Conservation (phyloP, 1,140 invertebrate species). For the Ips nitidus region DNA sequence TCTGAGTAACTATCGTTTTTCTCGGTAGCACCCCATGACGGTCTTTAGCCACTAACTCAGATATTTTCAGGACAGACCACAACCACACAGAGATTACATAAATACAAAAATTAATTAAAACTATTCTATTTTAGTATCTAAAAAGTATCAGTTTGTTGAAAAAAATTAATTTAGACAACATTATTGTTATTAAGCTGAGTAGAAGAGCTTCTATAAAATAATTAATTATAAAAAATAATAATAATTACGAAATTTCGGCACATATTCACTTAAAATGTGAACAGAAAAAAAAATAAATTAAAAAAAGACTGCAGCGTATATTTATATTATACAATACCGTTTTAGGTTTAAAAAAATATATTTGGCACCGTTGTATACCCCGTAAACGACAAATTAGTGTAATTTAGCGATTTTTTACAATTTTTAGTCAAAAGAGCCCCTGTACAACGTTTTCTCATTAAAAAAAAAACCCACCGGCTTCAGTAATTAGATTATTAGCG, state of each 20-base stretch:
- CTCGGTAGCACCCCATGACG: too few species aligned
- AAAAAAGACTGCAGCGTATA: conserved; percentile 36
- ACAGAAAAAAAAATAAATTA: conserved; percentile 26
- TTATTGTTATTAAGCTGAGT: neutral
- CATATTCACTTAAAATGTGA: conserved; percentile 31
- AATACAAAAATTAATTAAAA: conserved; percentile 35
- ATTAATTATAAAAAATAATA: conserved; percentile 25
- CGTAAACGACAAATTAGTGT: neutral
- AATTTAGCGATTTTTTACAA: conserved; percentile 2
- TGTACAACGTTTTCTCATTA: too few species aligned
- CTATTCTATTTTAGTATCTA: conserved; percentile 8
- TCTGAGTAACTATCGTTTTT: too few species aligned
- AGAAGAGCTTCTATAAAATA: conserved; percentile 21
- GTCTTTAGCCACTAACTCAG: too few species aligned
- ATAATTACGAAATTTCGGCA: conserved; percentile 31
- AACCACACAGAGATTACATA: conserved; percentile 38
- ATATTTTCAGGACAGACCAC: too few species aligned
- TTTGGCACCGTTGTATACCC: conserved; percentile 29
- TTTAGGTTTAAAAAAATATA: conserved; percentile 28
- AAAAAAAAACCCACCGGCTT: too few species aligned
- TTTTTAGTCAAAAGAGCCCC: too few species aligned
- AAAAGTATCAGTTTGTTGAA: neutral
- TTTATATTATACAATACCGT: conserved; percentile 26
- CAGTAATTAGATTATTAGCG: too few species aligned
- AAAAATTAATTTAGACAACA: neutral